Base-by-base conservation (phyloP, 2,797 vertebrate genomes). In the Myotis planiceps region DNA sequence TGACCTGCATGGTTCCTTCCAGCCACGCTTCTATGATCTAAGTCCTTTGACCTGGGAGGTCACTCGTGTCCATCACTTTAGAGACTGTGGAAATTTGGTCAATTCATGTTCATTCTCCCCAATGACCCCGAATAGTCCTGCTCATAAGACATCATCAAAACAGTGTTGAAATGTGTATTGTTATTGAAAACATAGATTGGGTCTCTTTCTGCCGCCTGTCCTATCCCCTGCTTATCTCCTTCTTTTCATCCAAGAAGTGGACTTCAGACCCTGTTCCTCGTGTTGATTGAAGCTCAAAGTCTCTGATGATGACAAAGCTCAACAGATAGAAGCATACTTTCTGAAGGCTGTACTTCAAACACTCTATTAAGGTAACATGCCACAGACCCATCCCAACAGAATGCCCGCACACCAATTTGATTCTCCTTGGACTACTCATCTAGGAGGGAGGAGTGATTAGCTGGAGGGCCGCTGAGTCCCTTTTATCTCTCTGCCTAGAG, bases 321-420 rank as follows among this genome's bases (percentile, higher is more conserved):
- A 32, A 58, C 63, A 81, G 92, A 94, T 39, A 6, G 81, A 94
- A 96, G 32, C 58, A 27, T 32, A 42, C 51, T 74, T 72, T 97
- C 78, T 94, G 90, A 97, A 96, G 81, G 60, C 68, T 9, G 1
- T 69, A 80, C 95, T 96, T 96, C 90, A 97, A 93, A 96, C 58
- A 92, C 47, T 92, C 66, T 32, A 39, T 95, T 93, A 92, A 92
- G 23, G 69, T 58, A 79, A 65, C 53, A 39, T 53, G 39, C 49
- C 79, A 75, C 58, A 87, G 58, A 83, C 42, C 78, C 96, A 37
- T 88, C 78, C 72, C 78, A 49, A 63, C 6, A 71, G 95, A 83
- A 81, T 81, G 60, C 60, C 85, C 66, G 49, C 60, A 90, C 47
- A 74, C 82, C 55, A 88, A 71, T 92, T 66, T 76, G 65, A 69